Percentiles rank a stretch among this genome's conserved stretches.
These are phyloP conservation scores for Rhagonycha lutea DNA, from an alignment of 2,888 invertebrate species.

Conservation along the genomic window DNA sequence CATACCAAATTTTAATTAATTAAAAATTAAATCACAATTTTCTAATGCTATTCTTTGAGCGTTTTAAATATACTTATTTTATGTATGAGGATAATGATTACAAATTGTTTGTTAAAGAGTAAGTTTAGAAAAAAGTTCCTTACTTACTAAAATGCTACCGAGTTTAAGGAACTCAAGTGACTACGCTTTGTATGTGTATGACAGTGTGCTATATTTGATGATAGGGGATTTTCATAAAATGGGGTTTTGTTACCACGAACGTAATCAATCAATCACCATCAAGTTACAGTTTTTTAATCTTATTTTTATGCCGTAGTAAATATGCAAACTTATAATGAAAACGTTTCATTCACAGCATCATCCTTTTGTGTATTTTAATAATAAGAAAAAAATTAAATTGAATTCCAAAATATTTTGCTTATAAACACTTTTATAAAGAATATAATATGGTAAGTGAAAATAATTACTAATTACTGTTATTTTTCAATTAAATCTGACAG, in stretches of 20 bases:
- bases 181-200: slow-evolving; percentile 3
- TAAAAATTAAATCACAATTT: neutral
- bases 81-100: neutral
- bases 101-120: neutral
- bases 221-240: slow-evolving; percentile 12
- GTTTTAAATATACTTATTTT: neutral
- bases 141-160: neutral
- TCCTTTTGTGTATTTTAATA: neutral
- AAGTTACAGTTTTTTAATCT: slow-evolving; percentile 14
- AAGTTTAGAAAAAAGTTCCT: neutral
- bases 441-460: neutral
- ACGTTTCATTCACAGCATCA: neutral
- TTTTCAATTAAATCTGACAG: neutral
- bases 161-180: neutral
- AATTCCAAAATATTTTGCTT: neutral
- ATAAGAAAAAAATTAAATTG: neutral
- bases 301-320: slow-evolving; percentile 10
- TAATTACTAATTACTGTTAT: neutral
- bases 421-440: neutral
- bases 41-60: neutral
- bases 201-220: slow-evolving; percentile 3
- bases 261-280: slow-evolving; percentile 24
- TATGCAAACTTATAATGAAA: slow-evolving; percentile 5
- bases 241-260: slow-evolving; percentile 6
- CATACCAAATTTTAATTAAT: neutral